Conservation (phyloP, 2,888 invertebrate genomes). For the Chrysotoxum bicinctum region DNA sequence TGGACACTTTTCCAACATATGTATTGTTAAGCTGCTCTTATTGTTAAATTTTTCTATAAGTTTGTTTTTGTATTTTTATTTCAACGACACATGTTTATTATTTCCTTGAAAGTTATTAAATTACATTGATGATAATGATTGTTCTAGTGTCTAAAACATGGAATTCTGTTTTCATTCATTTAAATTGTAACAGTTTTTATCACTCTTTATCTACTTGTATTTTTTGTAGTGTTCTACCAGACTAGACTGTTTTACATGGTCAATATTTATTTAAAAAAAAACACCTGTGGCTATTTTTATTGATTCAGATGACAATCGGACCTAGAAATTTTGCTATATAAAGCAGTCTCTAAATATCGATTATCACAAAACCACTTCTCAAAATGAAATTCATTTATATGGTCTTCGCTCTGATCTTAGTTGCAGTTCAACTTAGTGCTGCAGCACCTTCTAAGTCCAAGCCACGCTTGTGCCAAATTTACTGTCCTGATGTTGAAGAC, state of each 20-base stretch:
- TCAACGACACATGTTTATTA: no score
- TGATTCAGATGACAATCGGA: background rate
- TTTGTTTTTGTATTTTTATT: no score
- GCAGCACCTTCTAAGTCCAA: background rate
- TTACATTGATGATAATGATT: no score
- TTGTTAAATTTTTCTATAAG: no score
- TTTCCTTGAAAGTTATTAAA: no score
- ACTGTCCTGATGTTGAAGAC: slow-evolving; percentile 25
- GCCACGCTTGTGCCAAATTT: slow-evolving; percentile 39
- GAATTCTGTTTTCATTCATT: background rate
- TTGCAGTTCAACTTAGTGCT: slow-evolving; percentile 11
- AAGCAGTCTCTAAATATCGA: background rate
- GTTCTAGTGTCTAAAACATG: no score
- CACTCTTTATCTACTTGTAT: background rate
- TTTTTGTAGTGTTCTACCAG: background rate
- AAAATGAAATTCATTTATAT: slow-evolving; percentile 49
- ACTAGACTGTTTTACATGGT: no score
- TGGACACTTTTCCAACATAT: no score
- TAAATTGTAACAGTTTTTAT: background rate
- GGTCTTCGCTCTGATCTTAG: slow-evolving; percentile 8
- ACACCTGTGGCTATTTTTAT: background rate
- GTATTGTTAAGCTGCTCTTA: no score
- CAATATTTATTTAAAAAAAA: slow-evolving; percentile 1
- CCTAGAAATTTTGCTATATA: background rate
- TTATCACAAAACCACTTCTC: background rate